Evolutionary conservation across 2,888 invertebrate genomes (phyloP).

Genomic region (Pseudococcus longispinus): DNA sequence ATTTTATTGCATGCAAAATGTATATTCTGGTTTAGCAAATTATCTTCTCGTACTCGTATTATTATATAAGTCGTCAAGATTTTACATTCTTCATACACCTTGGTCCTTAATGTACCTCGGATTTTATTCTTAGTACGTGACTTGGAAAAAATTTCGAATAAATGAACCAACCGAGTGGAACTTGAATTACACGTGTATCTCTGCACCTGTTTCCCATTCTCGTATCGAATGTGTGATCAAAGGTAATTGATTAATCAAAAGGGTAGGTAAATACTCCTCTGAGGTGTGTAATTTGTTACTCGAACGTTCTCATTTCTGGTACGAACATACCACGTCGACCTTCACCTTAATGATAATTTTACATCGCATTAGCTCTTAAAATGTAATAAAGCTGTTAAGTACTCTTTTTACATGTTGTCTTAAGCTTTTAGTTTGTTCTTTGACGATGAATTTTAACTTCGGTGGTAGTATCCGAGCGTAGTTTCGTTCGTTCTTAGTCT

Average conservation of each 20-base stretch:
- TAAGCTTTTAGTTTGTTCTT: constrained; percentile 1
- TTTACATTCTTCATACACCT: not conserved
- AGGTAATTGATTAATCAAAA: not conserved
- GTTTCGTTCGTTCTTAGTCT: not conserved
- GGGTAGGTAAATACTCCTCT: not conserved
- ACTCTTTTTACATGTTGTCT: constrained; percentile 1
- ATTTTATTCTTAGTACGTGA: not conserved
- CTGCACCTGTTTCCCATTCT: not conserved
- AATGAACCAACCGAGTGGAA: not conserved
- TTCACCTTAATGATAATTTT: constrained; percentile 5
- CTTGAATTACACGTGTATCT: not conserved
- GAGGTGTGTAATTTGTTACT: not conserved
- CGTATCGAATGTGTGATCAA: not conserved
- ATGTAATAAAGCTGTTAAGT: not conserved
- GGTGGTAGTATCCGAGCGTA: not conserved
- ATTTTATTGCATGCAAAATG: not conserved
- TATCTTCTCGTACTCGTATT: not conserved
- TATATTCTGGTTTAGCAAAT: not conserved
- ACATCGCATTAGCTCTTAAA: constrained; percentile 18
- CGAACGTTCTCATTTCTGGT: not conserved
- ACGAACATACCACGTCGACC: constrained; percentile 8
- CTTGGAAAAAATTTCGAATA: not conserved
- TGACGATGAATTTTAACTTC: not conserved
- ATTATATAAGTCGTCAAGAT: not conserved
- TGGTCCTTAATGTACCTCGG: not conserved